These are phyloP conservation scores for Spisula solida DNA, from an alignment of 2,888 invertebrate species.

Conservation along the genomic window DNA sequence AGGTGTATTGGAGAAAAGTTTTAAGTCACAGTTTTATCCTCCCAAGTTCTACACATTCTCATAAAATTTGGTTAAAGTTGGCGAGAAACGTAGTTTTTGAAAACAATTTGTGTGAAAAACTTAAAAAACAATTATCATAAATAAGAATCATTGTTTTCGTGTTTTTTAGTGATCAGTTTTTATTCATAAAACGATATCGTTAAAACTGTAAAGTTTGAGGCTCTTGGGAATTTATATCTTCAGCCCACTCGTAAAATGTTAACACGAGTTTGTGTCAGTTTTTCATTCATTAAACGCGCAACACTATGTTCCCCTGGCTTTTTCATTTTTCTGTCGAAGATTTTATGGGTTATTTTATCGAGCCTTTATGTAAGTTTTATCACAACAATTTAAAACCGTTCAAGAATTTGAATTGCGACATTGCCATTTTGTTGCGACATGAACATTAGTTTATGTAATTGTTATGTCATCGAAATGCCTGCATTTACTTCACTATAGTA, in stretches of 20 bases:
- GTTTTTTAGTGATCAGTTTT: no score
- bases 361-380: background rate
- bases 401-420: background rate
- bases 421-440: background rate
- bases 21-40: no score
- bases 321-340: background rate
- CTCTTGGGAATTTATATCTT: background rate
- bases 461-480: constrained; percentile 4
- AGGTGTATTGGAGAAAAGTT: no score
- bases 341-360: background rate
- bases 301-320: background rate
- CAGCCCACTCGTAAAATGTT: background rate
- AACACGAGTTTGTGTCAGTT: background rate
- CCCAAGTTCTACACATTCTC: no score
- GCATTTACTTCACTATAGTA: background rate
- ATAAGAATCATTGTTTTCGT: no score
- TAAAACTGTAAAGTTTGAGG: background rate
- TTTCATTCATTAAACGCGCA: background rate
- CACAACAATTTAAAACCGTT: constrained; percentile 11
- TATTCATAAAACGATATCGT: background rate
- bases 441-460: constrained; percentile 4
- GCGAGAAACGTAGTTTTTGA: no score
- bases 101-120: no score
- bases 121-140: no score
- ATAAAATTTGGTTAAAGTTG: no score